These are phyloP conservation scores for Pachyseris speciosa DNA, from an alignment of 64 coral and sea anemone genomes.

Conservation along the genomic window DNA sequence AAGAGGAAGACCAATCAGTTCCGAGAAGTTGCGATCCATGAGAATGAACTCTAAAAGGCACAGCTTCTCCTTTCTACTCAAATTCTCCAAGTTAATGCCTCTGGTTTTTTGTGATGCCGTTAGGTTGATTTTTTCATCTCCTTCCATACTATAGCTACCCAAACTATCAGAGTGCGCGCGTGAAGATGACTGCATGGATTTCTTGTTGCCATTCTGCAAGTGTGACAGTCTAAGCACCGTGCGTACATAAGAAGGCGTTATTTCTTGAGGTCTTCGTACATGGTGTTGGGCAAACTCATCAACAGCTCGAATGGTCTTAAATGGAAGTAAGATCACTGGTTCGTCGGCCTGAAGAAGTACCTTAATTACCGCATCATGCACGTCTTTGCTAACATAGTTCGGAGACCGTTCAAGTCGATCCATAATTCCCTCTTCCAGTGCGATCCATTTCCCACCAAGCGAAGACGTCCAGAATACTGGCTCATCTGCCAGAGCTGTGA, in stretches of 20 bases:
- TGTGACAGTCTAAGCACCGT: slow-evolving; percentile 10
- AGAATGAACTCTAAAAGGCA: slow-evolving; percentile 77
- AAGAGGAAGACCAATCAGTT: slow-evolving; percentile 84
- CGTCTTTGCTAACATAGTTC: slow-evolving; percentile 53
- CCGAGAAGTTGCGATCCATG: slow-evolving; percentile 76
- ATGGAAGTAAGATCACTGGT: slow-evolving; percentile 66
- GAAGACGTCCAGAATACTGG: slow-evolving; percentile 83
- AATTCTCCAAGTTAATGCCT: neutral
- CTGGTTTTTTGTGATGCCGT: neutral
- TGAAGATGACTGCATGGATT: neutral
- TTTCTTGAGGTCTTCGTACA: slow-evolving; percentile 58
- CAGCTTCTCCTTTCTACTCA: slow-evolving; percentile 65
- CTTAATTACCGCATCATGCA: slow-evolving; percentile 59
- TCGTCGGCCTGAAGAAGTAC: slow-evolving; percentile 54
- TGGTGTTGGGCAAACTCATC: slow-evolving; percentile 61
- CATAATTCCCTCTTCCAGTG: slow-evolving; percentile 69
- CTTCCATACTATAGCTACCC: slow-evolving; percentile 5
- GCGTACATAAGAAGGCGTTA: slow-evolving; percentile 84
- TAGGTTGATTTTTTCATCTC: neutral
- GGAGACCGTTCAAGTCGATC: slow-evolving; percentile 66
- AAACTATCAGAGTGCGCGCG: neutral
- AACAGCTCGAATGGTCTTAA: slow-evolving; percentile 77
- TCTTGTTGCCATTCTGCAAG: neutral
- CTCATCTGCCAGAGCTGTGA: slow-evolving; percentile 68
- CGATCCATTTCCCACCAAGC: slow-evolving; percentile 80